phyloP scores from a whole-genome alignment of 1,140 invertebrate genomes.

The Drosophila ananassae region DNA sequence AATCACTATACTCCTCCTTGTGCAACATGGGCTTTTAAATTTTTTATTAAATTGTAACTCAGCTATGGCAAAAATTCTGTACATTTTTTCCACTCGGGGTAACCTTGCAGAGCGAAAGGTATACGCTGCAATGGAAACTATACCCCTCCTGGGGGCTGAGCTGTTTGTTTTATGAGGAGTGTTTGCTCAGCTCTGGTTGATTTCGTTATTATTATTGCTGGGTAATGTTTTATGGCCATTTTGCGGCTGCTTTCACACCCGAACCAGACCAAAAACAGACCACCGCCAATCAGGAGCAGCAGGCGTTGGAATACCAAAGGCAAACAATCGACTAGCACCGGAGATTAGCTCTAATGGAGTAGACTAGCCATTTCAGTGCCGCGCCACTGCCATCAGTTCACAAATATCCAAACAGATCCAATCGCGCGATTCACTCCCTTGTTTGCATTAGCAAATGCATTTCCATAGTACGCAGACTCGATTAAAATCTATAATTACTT shows the following conservation, averaged over 20 bases:
- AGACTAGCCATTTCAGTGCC: conserved; percentile 25
- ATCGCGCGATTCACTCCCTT: conserved; percentile 23
- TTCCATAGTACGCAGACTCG: conserved; percentile 7
- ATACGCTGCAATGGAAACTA: conserved; percentile 8
- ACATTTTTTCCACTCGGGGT: background rate
- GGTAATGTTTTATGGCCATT: conserved; percentile 62
- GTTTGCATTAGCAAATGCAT: conserved; percentile 49
- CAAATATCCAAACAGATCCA: conserved; percentile 20
- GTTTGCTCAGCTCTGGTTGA: conserved; percentile 55
- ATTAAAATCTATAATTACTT: conserved; percentile 2
- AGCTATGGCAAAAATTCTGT: background rate
- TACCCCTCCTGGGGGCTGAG: background rate
- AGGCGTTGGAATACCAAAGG: conserved; percentile 4
- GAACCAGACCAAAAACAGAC: conserved; percentile 6
- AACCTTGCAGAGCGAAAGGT: conserved; percentile 5
- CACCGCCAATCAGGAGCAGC: conserved; percentile 13
- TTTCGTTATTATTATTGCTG: conserved; percentile 71
- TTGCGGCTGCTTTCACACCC: conserved; percentile 42
- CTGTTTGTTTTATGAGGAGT: conserved; percentile 62
- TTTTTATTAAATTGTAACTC: background rate
- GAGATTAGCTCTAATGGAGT: conserved; percentile 74
- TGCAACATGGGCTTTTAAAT: background rate
- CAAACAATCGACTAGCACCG: conserved; percentile 39
- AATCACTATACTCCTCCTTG: background rate
- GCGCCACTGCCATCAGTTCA: background rate